Conservation (phyloP, 2,797 vertebrate species). For the Apogon hyalosoma region DNA sequence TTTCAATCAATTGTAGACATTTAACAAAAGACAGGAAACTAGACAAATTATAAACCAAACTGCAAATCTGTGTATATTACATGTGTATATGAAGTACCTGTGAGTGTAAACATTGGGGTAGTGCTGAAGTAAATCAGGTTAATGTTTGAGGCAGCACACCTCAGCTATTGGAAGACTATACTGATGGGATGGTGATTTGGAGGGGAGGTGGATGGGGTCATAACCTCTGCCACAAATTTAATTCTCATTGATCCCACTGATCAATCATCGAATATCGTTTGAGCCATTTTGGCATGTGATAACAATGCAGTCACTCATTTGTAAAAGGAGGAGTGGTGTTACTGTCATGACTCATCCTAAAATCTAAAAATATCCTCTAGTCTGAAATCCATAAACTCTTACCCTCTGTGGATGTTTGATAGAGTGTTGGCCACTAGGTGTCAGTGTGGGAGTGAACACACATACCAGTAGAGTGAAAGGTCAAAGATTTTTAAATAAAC, state of each 20-base stretch:
- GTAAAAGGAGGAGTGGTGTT: neutral
- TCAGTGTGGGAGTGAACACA: constrained; percentile 55
- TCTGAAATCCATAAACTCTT: constrained; percentile 29
- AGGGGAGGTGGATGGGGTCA: too few species aligned
- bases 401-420: neutral
- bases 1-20: too few species aligned
- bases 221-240: too few species aligned
- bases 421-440: constrained; percentile 64
- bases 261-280: neutral
- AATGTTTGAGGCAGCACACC: too few species aligned
- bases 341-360: constrained; percentile 13
- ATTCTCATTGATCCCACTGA: neutral
- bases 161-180: too few species aligned
- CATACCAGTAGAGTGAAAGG: neutral
- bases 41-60: too few species aligned
- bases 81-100: too few species aligned
- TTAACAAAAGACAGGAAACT: too few species aligned
- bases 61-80: too few species aligned
- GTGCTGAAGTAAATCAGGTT: too few species aligned
- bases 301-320: neutral
- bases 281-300: neutral
- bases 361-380: constrained; percentile 19
- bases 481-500: constrained; percentile 15
- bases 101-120: too few species aligned
- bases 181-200: too few species aligned